phyloP scores from a whole-genome alignment of 2,888 invertebrate species.

The Sialis lutaria region DNA sequence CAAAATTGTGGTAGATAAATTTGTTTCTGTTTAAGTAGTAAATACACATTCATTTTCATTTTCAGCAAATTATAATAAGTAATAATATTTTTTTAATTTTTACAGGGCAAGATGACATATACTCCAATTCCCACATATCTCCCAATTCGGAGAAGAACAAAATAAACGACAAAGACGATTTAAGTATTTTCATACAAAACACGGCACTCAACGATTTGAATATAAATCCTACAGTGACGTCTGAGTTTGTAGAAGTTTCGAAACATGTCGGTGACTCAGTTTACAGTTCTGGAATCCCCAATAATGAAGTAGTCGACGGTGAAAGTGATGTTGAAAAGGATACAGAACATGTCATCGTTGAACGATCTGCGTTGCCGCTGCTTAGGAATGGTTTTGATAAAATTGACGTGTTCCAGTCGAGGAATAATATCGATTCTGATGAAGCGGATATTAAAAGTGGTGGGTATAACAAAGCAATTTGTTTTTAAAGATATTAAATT shows the following conservation, averaged over 20 bases:
- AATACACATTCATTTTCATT: no score
- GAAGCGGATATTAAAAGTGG: slow-evolving; percentile 25
- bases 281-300: background rate
- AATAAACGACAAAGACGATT: slow-evolving; percentile 1
- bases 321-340: background rate
- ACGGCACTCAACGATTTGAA: no score
- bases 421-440: slow-evolving; percentile 33
- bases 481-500: background rate
- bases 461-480: background rate
- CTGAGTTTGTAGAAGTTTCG: background rate
- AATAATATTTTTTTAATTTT: slow-evolving; percentile 13
- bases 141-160: slow-evolving; percentile 37
- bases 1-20: no score
- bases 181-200: background rate
- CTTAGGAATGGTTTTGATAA: slow-evolving; percentile 27
- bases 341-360: slow-evolving; percentile 26
- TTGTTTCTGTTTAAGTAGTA: no score
- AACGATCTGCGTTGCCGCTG: slow-evolving; percentile 37
- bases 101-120: slow-evolving; percentile 35
- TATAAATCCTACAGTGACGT: no score
- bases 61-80: no score
- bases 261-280: background rate
- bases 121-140: slow-evolving; percentile 49
- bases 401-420: slow-evolving; percentile 28
- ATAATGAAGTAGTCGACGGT: background rate